Conservation (phyloP, 2,113 vertebrate genomes). For the Crotalus helleri region DNA sequence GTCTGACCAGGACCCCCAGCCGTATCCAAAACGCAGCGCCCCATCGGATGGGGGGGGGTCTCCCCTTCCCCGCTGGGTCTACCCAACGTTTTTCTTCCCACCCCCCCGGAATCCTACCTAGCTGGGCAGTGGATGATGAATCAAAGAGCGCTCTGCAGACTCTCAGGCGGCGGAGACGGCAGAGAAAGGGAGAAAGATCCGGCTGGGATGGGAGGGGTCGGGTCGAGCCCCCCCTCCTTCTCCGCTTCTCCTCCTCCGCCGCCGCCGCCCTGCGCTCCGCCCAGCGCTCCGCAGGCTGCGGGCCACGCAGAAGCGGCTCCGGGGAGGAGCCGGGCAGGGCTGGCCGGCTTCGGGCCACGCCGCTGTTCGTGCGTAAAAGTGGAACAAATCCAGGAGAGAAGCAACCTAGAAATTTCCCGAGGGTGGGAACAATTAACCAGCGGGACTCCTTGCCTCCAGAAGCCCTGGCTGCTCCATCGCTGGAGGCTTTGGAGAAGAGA, state of each 20-base stretch:
- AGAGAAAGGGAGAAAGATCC: background rate
- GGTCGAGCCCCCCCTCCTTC: background rate
- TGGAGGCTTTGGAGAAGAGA: too few species aligned
- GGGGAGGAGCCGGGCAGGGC: background rate
- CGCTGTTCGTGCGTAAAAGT: too few species aligned
- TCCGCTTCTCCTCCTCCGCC: background rate
- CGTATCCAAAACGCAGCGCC: background rate
- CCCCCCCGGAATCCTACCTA: background rate
- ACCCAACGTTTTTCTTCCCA: background rate
- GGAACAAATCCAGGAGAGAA: too few species aligned
- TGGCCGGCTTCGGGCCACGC: background rate
- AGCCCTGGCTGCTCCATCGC: too few species aligned
- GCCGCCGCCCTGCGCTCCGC: background rate
- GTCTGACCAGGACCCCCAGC: too few species aligned
- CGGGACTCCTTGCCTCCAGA: too few species aligned
- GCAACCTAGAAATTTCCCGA: too few species aligned
- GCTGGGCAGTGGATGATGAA: background rate
- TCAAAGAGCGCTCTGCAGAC: background rate
- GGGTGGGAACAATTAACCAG: too few species aligned
- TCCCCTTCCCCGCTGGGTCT: background rate
- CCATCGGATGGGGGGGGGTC: too few species aligned
- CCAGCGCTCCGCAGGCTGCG: background rate
- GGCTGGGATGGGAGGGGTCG: background rate
- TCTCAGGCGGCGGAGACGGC: background rate
- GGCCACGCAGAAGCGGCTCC: too few species aligned